phyloP scores from a whole-genome alignment of 2,113 vertebrate genomes.

The Tamias sibiricus region DNA sequence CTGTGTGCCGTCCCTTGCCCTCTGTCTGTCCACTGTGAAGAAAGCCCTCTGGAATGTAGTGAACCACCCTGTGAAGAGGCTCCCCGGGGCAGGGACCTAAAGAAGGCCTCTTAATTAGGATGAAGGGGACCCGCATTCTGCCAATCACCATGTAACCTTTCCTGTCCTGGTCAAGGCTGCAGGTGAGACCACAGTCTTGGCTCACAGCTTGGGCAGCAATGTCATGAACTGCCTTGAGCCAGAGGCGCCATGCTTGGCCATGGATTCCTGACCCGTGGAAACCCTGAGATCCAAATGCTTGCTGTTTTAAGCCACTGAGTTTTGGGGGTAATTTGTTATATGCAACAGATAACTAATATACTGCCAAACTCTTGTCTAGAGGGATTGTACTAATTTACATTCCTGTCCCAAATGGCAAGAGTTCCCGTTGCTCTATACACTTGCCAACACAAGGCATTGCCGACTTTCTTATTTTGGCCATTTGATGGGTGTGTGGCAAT shows the following conservation, averaged over 20 bases:
- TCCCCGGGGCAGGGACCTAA: not conserved
- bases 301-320: not conserved
- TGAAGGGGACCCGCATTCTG: not conserved
- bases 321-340: conserved; percentile 12
- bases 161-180: not conserved
- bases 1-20: not conserved
- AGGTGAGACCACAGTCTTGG: not conserved
- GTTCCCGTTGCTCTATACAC: not conserved
- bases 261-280: not conserved
- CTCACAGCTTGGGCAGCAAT: not conserved
- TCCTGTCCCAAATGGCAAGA: not conserved
- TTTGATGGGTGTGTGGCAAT: not conserved
- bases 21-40: not conserved
- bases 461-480: conserved; percentile 1
- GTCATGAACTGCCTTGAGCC: not conserved
- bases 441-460: not conserved
- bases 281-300: not conserved
- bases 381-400: not conserved
- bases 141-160: not conserved
- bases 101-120: not conserved
- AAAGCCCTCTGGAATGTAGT: not conserved
- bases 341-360: not conserved
- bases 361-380: not conserved
- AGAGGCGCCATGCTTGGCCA: not conserved
- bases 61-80: not conserved